Percentiles rank a stretch among this genome's conserved stretches.
Evolutionary conservation across 1,140 invertebrate species (phyloP).

Genomic region (Apis cerana): DNA sequence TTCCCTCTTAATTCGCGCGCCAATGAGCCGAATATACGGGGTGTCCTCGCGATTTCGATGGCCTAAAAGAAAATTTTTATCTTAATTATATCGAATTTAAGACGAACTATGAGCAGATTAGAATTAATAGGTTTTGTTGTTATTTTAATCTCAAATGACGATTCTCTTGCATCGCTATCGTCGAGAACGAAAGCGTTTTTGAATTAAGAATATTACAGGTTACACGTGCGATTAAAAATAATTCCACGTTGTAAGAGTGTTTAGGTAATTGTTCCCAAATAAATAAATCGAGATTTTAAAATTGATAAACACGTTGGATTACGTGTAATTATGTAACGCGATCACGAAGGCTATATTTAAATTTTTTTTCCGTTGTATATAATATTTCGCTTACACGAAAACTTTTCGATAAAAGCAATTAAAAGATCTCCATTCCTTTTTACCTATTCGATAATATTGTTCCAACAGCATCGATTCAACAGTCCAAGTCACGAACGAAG

Average conservation of each 20-base stretch:
- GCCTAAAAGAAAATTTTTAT: too few species aligned
- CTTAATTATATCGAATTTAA: too few species aligned
- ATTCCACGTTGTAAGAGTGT: neutral
- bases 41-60: neutral
- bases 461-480: too few species aligned
- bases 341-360: neutral
- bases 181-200: too few species aligned
- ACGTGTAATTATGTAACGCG: neutral
- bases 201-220: too few species aligned
- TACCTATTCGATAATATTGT: too few species aligned
- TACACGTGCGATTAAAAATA: too few species aligned
- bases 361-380: neutral
- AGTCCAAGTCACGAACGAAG: too few species aligned
- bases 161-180: too few species aligned
- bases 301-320: neutral
- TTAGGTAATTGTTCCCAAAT: neutral
- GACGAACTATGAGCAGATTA: too few species aligned
- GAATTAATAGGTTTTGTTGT: too few species aligned
- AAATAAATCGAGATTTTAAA: neutral
- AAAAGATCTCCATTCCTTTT: neutral
- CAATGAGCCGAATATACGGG: neutral
- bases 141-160: too few species aligned
- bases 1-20: constrained; percentile 20
- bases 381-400: neutral
- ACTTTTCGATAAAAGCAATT: neutral